Evolutionary conservation across 2,888 invertebrate genomes (phyloP), one percentile per base, ranked within the genome.

Genomic region (Tetramorium bicarinatum): DNA sequence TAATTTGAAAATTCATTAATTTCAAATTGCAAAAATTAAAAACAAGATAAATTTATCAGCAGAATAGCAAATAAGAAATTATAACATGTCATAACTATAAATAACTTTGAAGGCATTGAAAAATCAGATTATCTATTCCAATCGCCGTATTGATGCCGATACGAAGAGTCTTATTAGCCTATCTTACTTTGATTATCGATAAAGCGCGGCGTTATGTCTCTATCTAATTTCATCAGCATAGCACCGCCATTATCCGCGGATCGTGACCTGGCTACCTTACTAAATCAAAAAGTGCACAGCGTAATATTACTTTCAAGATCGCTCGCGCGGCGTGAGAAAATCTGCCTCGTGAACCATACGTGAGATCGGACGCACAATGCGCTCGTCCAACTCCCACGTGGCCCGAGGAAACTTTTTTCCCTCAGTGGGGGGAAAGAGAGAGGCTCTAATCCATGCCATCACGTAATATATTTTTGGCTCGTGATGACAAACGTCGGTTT

Each of bases 191-290:
- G 18, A 11, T 67, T 13, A n/a, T n/a, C 29, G 38, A 82, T 85
- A 80, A 85, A 25, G 9, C 44, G 8, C 4, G 8, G 21, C 9
- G 49, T 75, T 66, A 59, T 47, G 15, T 67, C 41, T 69, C 44
- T 88, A 83, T 87, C 88, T 88, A 88, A 88, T 88, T 87, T 88
- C 84, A 88, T 88, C 88, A 44, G 29, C 21, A 21, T 80, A 47
- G 80, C 74, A 74, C 52, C 41, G 59, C 25, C 38, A 69, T 83
- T 62, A 62, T 47, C 15, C 61, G 9, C 18, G 49, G 29, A 54
- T 77, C 47, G 9, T 29, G 41, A 67, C 21, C 38, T 29, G 38
- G 59, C 79, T 64, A 82, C 79, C 64, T 66, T 75, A 41, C 71
- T 47, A 77, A 82, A 25, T 74, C 59, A 56, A 77, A 86, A 87